Conservation (phyloP, 2,888 invertebrate genomes). For the Apotomis turbidana region DNA sequence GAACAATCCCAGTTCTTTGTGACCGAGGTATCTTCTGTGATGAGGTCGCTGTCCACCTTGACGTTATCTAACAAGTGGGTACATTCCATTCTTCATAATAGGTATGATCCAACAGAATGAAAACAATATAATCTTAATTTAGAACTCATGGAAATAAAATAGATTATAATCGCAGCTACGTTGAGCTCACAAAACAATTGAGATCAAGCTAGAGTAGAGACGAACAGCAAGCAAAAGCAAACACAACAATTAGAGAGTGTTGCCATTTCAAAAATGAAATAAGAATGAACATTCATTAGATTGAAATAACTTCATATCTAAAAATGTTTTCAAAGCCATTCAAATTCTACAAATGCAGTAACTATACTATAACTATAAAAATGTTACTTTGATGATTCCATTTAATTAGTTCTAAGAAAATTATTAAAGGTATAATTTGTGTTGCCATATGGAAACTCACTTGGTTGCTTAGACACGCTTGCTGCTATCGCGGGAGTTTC, state of each 20-base stretch:
- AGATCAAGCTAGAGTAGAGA: slow-evolving; percentile 49
- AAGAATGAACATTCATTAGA: too few relatives aligned
- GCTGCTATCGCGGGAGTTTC: slow-evolving; percentile 7
- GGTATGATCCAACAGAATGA: slow-evolving; percentile 53
- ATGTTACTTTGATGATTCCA: background rate
- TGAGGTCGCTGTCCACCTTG: slow-evolving; percentile 80
- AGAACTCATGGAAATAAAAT: slow-evolving; percentile 63
- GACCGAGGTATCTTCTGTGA: slow-evolving; percentile 77
- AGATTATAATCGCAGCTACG: slow-evolving; percentile 52
- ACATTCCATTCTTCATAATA: slow-evolving; percentile 86
- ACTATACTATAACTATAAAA: background rate
- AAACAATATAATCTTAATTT: slow-evolving; percentile 54
- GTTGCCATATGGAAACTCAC: slow-evolving; percentile 13
- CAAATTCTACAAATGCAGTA: background rate
- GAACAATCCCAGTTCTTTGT: slow-evolving; percentile 87
- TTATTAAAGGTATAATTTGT: background rate
- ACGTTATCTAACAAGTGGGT: slow-evolving; percentile 87
- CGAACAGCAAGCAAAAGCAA: slow-evolving; percentile 45
- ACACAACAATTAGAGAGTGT: slow-evolving; percentile 40
- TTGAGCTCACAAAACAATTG: slow-evolving; percentile 56
- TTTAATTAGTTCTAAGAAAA: background rate
- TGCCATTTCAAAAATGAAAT: slow-evolving; percentile 6
- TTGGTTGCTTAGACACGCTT: slow-evolving; percentile 1
- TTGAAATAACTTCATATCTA: too few relatives aligned
- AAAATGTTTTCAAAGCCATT: background rate